A percentile compares a stretch with the other conserved stretches of the same genome.
phyloP scores from a whole-genome alignment of 2,888 invertebrate species.

The Ctenicera cuprea region DNA sequence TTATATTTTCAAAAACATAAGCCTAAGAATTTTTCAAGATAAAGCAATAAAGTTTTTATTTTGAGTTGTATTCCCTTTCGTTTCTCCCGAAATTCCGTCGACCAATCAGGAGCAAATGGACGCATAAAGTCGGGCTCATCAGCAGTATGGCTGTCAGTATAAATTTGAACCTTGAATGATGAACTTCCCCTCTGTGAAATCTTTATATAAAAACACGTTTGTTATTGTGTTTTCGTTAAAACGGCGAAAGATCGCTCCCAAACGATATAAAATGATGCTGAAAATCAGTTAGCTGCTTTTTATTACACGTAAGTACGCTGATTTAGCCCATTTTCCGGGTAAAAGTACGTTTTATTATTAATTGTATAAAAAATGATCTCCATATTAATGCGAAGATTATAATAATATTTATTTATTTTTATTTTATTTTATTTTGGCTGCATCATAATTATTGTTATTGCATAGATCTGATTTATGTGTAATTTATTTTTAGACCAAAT shows the following conservation, averaged over 20 bases:
- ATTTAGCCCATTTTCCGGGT: not conserved
- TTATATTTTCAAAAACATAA: too few relatives aligned
- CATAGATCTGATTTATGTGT: not conserved
- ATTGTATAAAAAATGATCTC: conserved; percentile 43
- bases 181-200: conserved; percentile 86
- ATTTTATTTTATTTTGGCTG: not conserved
- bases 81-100: conserved; percentile 59
- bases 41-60: not conserved
- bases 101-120: conserved; percentile 81
- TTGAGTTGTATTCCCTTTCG: conserved; percentile 33
- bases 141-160: conserved; percentile 98
- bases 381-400: conserved; percentile 41
- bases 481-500: not conserved
- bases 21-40: not conserved
- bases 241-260: conserved; percentile 61
- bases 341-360: conserved; percentile 19
- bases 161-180: conserved; percentile 93
- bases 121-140: conserved; percentile 90
- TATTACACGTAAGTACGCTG: conserved; percentile 59
- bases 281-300: conserved; percentile 59
- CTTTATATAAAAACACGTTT: conserved; percentile 68
- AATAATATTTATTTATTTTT: conserved; percentile 21
- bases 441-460: not conserved
- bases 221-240: conserved; percentile 64
- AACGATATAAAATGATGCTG: conserved; percentile 68